These are phyloP conservation scores for Siniperca scherzeri DNA, from an alignment of 2,797 vertebrate genomes.

Conservation along the genomic window DNA sequence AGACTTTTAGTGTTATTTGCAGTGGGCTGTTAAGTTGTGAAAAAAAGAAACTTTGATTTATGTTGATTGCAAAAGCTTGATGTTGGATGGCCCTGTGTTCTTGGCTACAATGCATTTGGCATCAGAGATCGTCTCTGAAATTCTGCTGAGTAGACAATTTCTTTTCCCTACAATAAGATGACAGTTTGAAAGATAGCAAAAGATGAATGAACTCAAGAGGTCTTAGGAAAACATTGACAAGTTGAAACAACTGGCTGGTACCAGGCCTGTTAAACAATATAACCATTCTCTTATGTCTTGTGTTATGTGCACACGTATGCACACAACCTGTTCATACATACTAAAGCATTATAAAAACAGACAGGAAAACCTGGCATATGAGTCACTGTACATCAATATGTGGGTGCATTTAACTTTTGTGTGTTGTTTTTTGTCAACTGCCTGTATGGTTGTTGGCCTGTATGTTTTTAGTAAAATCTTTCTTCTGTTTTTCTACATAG, in stretches of 20 bases:
- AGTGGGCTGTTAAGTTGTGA: conserved; percentile 17
- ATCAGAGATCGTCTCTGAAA: conserved; percentile 33
- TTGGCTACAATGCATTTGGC: conserved; percentile 60
- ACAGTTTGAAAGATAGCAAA: conserved; percentile 42
- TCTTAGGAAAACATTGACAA: conserved; percentile 20
- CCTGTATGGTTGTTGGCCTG: background rate
- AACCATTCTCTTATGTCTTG: background rate
- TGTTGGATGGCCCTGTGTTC: conserved; percentile 32
- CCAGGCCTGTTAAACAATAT: conserved; percentile 18
- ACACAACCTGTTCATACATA: background rate
- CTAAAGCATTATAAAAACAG: background rate
- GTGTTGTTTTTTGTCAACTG: background rate
- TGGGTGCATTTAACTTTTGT: background rate
- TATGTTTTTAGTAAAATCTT: background rate
- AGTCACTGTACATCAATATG: background rate
- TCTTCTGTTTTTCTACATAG: conserved; percentile 63
- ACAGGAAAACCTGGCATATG: background rate
- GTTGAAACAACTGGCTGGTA: conserved; percentile 29
- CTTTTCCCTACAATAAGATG: conserved; percentile 38
- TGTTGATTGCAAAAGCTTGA: conserved; percentile 59
- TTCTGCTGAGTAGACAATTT: conserved; percentile 57
- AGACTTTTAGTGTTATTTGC: background rate
- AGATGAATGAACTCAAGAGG: conserved; percentile 18
- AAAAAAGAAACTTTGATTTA: conserved; percentile 48
- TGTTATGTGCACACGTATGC: background rate